Evolutionary conservation across 2,797 vertebrate genomes (phyloP), one percentile per base, ranked within the genome.

Genomic region (Selene dorsalis): DNA sequence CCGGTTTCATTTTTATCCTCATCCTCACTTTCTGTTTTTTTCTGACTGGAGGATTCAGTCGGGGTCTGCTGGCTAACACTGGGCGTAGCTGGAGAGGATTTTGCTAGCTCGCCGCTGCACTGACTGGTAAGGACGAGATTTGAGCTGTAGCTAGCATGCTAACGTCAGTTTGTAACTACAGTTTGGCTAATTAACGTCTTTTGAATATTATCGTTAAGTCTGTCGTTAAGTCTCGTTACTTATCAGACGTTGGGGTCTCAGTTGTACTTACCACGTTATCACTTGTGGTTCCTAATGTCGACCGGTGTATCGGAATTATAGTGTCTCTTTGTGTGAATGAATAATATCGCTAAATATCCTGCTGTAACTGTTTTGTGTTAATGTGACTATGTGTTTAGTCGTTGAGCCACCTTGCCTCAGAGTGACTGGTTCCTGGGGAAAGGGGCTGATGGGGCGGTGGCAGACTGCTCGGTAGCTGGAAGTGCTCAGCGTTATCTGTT

Each of bases 81-180:
- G 94, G 94, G 94, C 94, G 94, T 94, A 89, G 91, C 93, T 93
- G 90, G 84, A 77, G 76, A 90, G 93, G 90, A 84, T 80, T 69
- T 73, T 59, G 75, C 87, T 87, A 70, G 85, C 74, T 77, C 62
- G 57, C 85, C 59, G 66, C 83, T 41, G 78, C 88, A 65, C 79
- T 55, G 73, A 79, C 85, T 69, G 93, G 91, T 94, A 91, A 93
- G 90, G 52, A 14, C 28, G 64, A 84, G 32, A 35, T 65, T 73
- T 75, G 73, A 87, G 83, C 84, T 10, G 50, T 26, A 81, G 90
- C 85, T 88, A 85, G 78, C 90, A 70, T 71, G 88, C 88, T 93
- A 91, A 66, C 45, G 47, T 53, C 72, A 63, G 20, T 62, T 68
- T 24, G 2, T 77, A 32, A 68, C 7, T 22, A 7, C 14, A 12